phyloP scores from a whole-genome alignment of 1,140 invertebrate species.

The Aethina tumida region DNA sequence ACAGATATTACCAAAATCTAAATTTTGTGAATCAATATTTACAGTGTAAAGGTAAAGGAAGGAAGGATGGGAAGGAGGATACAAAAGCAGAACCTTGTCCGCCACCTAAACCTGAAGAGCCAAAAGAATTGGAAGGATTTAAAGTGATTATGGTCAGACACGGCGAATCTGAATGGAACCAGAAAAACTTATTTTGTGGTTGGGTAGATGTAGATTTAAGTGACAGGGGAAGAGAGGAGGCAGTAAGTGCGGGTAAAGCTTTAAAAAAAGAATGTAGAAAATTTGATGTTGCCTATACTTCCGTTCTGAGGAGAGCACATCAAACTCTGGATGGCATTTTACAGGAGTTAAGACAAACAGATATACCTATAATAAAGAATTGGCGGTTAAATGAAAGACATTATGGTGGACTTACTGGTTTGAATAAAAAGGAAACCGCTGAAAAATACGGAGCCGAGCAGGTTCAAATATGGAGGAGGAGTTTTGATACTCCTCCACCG shows the following conservation, averaged over 20 bases:
- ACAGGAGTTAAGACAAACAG: slow-evolving; percentile 44
- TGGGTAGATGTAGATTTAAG: slow-evolving; percentile 56
- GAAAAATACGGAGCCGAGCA: slow-evolving; percentile 57
- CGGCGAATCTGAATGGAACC: slow-evolving; percentile 67
- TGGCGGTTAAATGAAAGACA: slow-evolving; percentile 67
- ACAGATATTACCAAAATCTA: too few relatives aligned
- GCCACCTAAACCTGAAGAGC: too few relatives aligned
- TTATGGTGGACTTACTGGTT: slow-evolving; percentile 60
- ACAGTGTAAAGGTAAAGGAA: too few relatives aligned
- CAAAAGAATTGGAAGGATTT: too few relatives aligned
- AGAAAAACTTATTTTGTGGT: slow-evolving; percentile 61
- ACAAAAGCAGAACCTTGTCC: too few relatives aligned
- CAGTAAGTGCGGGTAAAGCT: slow-evolving; percentile 55
- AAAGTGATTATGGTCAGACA: slow-evolving; percentile 48
- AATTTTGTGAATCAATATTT: too few relatives aligned
- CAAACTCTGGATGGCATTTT: slow-evolving; percentile 53
- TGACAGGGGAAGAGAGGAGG: slow-evolving; percentile 50
- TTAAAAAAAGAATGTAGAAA: slow-evolving; percentile 54
- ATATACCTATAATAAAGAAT: slow-evolving; percentile 45
- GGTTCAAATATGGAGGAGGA: slow-evolving; percentile 55
- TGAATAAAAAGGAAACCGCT: slow-evolving; percentile 61
- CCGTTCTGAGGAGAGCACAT: slow-evolving; percentile 52
- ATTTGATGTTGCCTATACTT: slow-evolving; percentile 63
- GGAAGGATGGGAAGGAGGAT: too few relatives aligned
- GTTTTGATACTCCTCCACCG: slow-evolving; percentile 56